Evolutionary conservation across 2,888 invertebrate genomes (phyloP).

Genomic region (Drosophila melanosoma): DNA sequence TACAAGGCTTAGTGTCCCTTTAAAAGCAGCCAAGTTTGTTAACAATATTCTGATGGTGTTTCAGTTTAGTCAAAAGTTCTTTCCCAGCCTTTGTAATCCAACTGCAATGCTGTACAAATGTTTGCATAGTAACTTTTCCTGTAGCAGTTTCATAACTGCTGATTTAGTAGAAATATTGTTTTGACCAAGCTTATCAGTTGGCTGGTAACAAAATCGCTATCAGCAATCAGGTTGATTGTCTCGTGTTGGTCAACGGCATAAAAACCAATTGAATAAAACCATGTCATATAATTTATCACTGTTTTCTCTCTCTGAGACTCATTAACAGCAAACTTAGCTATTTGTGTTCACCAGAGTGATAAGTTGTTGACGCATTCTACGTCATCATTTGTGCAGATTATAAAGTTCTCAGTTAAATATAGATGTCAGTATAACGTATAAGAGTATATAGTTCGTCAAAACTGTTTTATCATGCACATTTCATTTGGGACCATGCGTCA

Average conservation of each 20-base stretch:
- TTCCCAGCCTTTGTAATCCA: neutral
- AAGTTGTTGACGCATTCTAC: slow-evolving; percentile 57
- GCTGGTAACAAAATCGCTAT: slow-evolving; percentile 22
- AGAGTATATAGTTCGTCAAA: slow-evolving; percentile 3
- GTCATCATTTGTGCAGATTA: slow-evolving; percentile 47
- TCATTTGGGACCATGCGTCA: slow-evolving; percentile 41
- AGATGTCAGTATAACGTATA: neutral
- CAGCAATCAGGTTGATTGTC: slow-evolving; percentile 14
- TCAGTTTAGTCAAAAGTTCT: neutral
- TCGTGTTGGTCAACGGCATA: slow-evolving; percentile 14
- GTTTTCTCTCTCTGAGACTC: neutral
- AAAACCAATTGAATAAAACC: slow-evolving; percentile 57
- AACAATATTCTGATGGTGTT: neutral
- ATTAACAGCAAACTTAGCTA: too few species aligned
- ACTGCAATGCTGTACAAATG: slow-evolving; percentile 3
- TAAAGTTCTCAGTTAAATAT: slow-evolving; percentile 17
- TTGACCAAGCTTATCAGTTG: slow-evolving; percentile 17
- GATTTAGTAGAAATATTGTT: slow-evolving; percentile 5
- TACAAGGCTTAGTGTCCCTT: neutral
- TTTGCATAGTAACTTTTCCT: neutral
- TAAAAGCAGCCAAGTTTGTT: neutral
- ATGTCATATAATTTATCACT: slow-evolving; percentile 57
- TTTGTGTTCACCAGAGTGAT: slow-evolving; percentile 24
- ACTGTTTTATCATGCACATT: slow-evolving; percentile 48
- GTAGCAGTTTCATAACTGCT: slow-evolving; percentile 13